Conservation (phyloP, 30 jellyfish, hydroid and myxozoan genomes). For the Rhopilema esculentum region DNA sequence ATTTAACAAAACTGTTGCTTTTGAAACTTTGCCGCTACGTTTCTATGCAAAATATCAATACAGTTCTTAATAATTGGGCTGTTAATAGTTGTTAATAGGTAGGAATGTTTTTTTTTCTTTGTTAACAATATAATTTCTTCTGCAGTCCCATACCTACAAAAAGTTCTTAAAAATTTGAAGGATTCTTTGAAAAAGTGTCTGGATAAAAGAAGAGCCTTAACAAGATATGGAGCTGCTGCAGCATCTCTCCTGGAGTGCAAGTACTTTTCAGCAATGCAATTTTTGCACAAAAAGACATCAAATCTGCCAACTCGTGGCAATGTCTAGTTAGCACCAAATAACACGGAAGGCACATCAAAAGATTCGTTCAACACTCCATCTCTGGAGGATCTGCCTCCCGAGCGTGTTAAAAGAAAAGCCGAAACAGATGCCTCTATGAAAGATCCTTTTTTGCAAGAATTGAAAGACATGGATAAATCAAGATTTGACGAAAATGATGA, state of each 20-base stretch:
- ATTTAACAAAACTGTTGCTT: too few relatives aligned
- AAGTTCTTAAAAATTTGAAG: conserved; percentile 29
- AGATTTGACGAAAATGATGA: not conserved
- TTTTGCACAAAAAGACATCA: conserved; percentile 62
- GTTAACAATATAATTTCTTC: not conserved
- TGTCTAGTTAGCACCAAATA: not conserved
- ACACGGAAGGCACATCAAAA: not conserved
- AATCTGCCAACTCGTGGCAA: conserved; percentile 49
- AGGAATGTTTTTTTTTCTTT: too few relatives aligned
- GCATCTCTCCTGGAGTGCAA: conserved; percentile 50
- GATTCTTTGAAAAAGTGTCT: too few relatives aligned
- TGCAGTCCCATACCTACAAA: conserved; percentile 21
- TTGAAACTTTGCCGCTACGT: too few relatives aligned
- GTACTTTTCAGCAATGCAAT: conserved; percentile 51
- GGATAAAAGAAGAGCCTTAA: conserved; percentile 52
- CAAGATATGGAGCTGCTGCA: conserved; percentile 74
- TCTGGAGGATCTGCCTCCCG: not conserved
- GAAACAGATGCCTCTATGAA: not conserved
- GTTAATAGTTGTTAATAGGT: too few relatives aligned
- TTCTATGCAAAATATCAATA: too few relatives aligned
- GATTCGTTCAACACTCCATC: not conserved
- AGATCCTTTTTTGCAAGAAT: conserved; percentile 34
- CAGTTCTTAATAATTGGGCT: too few relatives aligned
- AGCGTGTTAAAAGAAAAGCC: conserved; percentile 12
- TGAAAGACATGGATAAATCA: conserved; percentile 24